Conservation (phyloP, 2,797 vertebrate genomes). For the Syngnathus acus region DNA sequence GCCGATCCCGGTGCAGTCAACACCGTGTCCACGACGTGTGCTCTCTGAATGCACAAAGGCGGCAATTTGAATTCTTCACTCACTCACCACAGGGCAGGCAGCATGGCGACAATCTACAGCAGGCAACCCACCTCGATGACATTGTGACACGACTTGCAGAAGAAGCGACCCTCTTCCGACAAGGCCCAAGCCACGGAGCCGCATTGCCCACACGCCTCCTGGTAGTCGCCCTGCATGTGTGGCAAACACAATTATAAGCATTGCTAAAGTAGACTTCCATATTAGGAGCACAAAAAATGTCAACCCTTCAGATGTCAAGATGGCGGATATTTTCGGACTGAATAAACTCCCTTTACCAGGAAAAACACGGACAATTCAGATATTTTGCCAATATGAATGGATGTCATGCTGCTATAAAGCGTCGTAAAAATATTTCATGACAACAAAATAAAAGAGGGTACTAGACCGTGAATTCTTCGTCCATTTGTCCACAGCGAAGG, state of each 20-base stretch:
- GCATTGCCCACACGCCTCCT: slow-evolving; percentile 76
- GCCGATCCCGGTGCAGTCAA: slow-evolving; percentile 20
- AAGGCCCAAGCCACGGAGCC: slow-evolving; percentile 80
- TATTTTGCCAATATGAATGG: too few species aligned
- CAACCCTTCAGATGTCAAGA: too few species aligned
- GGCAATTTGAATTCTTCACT: too few species aligned
- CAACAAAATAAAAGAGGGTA: not conserved
- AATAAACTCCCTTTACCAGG: too few species aligned
- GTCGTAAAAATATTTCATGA: not conserved
- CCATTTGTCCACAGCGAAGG: slow-evolving; percentile 9
- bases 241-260: not conserved
- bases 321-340: too few species aligned
- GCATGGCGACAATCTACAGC: too few species aligned
- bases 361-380: too few species aligned
- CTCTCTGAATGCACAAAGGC: slow-evolving; percentile 64
- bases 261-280: not conserved
- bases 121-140: slow-evolving; percentile 78
- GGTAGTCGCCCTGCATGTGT: slow-evolving; percentile 69
- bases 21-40: slow-evolving; percentile 62
- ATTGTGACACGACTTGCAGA: slow-evolving; percentile 86
- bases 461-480: slow-evolving; percentile 23
- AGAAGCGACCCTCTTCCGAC: slow-evolving; percentile 82
- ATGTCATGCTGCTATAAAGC: too few species aligned
- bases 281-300: not conserved
- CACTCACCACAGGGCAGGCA: too few species aligned